Evolutionary conservation across 35 echinoderm and acorn worm species (phyloP).

Genomic region (Apostichopus californicus): DNA sequence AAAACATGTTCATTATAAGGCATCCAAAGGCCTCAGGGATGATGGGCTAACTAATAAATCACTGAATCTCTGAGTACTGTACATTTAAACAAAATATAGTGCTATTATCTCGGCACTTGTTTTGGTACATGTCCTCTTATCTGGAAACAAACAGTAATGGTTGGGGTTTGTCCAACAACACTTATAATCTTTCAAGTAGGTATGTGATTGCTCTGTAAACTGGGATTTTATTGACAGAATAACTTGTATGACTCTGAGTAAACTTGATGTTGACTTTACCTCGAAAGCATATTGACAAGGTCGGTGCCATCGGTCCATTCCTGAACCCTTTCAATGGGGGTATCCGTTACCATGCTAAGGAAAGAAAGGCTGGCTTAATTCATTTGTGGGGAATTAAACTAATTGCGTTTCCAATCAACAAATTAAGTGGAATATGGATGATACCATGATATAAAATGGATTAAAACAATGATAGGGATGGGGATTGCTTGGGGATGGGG

Average conservation of each 20-base stretch:
- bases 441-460: no score
- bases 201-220: conserved; percentile 26
- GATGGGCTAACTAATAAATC: no score
- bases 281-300: background rate
- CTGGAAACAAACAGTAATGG: background rate
- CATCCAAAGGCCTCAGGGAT: no score
- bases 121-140: background rate
- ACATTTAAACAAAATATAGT: no score
- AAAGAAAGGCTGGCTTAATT: background rate
- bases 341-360: background rate
- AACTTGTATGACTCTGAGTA: conserved; percentile 23
- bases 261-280: background rate
- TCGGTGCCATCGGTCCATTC: background rate
- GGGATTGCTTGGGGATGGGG: no score
- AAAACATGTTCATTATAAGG: no score
- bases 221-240: background rate
- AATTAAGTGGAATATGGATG: background rate
- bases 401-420: background rate
- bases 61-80: no score
- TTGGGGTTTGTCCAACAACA: background rate
- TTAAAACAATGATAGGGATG: no score
- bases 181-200: background rate
- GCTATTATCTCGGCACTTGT: background rate
- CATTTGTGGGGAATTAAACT: background rate
- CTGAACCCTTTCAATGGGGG: background rate